These are phyloP conservation scores for Tapirus indicus DNA, from an alignment of 2,797 vertebrate species.

Conservation along the genomic window DNA sequence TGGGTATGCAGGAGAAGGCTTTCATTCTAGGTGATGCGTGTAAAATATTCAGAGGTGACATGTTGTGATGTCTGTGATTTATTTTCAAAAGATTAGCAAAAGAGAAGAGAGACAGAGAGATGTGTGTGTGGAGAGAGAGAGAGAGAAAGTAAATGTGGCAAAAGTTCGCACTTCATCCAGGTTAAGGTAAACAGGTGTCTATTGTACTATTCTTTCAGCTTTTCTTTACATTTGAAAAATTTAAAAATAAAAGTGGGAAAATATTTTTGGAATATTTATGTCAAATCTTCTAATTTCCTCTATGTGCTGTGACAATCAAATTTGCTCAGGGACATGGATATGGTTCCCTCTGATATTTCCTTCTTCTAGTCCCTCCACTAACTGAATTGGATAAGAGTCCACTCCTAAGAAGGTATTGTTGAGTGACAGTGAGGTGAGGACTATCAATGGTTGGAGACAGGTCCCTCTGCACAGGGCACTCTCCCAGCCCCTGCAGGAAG, in stretches of 20 bases:
- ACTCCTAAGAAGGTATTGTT: too few species aligned
- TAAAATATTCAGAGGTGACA: not conserved
- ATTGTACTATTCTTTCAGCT: not conserved
- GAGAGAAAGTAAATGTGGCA: not conserved
- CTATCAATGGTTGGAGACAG: too few species aligned
- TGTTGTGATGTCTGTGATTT: not conserved
- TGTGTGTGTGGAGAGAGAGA: not conserved
- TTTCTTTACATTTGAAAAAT: not conserved
- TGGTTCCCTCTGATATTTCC: not conserved
- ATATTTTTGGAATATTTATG: not conserved
- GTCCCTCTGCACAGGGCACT: not conserved
- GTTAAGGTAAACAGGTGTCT: not conserved
- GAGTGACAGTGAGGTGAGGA: not conserved
- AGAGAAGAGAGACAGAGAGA: not conserved
- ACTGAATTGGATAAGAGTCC: not conserved
- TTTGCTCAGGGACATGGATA: not conserved
- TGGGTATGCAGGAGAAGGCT: not conserved
- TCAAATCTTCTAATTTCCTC: not conserved
- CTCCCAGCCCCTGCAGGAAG: not conserved
- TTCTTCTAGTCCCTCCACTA: not conserved
- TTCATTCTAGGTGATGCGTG: not conserved
- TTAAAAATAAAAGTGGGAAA: not conserved
- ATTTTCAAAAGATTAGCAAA: not conserved
- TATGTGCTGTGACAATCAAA: too few species aligned
- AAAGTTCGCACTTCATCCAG: not conserved